phyloP scores from a whole-genome alignment of 2,113 vertebrate genomes.

The Ia io region DNA sequence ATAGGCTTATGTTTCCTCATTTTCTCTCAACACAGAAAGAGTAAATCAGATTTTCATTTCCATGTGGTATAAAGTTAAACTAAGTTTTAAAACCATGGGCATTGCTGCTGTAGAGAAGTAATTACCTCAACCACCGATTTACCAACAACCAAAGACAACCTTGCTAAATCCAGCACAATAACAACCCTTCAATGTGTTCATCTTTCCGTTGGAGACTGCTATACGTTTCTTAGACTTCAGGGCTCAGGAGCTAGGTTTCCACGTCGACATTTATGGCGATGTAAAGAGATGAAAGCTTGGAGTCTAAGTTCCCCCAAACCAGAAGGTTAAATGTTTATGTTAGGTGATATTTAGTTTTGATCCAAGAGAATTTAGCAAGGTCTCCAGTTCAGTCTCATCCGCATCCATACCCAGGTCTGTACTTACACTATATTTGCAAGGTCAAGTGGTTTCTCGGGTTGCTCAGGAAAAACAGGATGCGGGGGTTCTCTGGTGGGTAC shows the following conservation, averaged over 20 bases:
- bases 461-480: constrained; percentile 95
- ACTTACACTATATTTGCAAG: constrained; percentile 94
- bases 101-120: background rate
- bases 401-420: background rate
- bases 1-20: background rate
- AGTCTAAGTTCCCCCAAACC: background rate
- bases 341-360: background rate
- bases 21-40: constrained; percentile 27
- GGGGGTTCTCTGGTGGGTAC: constrained; percentile 95
- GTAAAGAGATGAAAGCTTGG: background rate
- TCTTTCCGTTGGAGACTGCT: background rate
- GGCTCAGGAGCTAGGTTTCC: background rate
- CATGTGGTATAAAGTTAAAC: background rate
- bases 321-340: background rate
- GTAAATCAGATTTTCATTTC: background rate
- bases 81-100: background rate
- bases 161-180: background rate
- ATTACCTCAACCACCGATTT: background rate
- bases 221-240: background rate
- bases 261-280: background rate
- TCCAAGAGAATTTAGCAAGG: background rate
- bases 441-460: constrained; percentile 94
- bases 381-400: background rate
- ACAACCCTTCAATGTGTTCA: background rate
- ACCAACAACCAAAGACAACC: background rate